These are phyloP conservation scores for Mamestra configurata DNA, from an alignment of 1,140 invertebrate species.

Conservation along the genomic window DNA sequence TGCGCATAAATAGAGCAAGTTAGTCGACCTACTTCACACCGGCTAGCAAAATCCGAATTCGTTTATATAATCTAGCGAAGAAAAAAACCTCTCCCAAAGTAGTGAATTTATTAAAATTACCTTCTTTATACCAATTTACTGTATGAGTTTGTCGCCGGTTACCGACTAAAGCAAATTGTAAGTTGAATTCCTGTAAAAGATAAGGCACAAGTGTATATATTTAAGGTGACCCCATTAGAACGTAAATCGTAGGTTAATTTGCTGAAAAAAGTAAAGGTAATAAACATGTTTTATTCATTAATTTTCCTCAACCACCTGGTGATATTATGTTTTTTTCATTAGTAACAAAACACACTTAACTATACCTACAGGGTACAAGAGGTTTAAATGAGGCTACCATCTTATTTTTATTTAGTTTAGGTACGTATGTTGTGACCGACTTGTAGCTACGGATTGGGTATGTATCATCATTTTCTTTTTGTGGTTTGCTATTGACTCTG, in stretches of 20 bases:
- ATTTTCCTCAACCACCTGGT: background rate
- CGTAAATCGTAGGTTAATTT: slow-evolving; percentile 1
- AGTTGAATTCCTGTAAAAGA: slow-evolving; percentile 16
- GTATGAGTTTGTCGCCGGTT: background rate
- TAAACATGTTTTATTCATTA: slow-evolving; percentile 22
- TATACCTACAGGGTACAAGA: no score
- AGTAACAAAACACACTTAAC: background rate
- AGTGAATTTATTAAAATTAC: slow-evolving; percentile 14
- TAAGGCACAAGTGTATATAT: slow-evolving; percentile 20
- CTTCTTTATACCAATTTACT: slow-evolving; percentile 1
- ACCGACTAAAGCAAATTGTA: background rate
- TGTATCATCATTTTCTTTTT: no score
- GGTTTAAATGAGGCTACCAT: no score
- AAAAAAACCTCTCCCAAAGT: background rate
- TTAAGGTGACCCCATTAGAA: slow-evolving; percentile 29
- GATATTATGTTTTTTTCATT: background rate
- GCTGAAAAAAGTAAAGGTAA: slow-evolving; percentile 3
- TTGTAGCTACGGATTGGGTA: no score
- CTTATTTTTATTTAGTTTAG: no score
- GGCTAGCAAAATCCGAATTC: slow-evolving; percentile 14
- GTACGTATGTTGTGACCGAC: no score
- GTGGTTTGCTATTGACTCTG: no score
- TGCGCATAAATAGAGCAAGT: slow-evolving; percentile 13
- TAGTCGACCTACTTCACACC: slow-evolving; percentile 15
- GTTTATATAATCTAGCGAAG: background rate